Percentiles rank a stretch among this genome's conserved stretches.
Evolutionary conservation across 2,888 invertebrate species (phyloP).

Genomic region (Archaeoteleia sp.): DNA sequence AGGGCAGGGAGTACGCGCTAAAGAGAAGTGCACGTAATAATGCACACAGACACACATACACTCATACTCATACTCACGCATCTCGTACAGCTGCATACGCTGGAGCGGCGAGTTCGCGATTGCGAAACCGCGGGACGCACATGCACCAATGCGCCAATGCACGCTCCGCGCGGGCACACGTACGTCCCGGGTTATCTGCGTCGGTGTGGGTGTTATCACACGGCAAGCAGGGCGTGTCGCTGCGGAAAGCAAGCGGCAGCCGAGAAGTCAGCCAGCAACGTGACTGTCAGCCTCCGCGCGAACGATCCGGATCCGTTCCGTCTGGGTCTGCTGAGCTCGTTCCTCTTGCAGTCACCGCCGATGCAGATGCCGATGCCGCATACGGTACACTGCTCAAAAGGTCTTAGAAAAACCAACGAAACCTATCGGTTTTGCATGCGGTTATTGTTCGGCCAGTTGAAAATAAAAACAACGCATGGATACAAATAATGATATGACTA

Average conservation of each 20-base stretch:
- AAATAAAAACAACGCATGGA: too few relatives aligned
- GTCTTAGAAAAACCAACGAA: too few relatives aligned
- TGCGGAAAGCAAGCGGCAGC: conserved; percentile 65
- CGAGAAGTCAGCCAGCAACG: conserved; percentile 58
- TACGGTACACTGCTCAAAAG: too few relatives aligned
- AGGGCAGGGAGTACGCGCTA: neutral
- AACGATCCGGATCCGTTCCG: conserved; percentile 63
- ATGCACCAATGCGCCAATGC: conserved; percentile 70
- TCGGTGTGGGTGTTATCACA: conserved; percentile 74
- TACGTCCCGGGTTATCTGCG: conserved; percentile 63
- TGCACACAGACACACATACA: neutral
- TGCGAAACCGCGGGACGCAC: conserved; percentile 69
- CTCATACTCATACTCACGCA: too few relatives aligned
- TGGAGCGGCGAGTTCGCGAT: conserved; percentile 48
- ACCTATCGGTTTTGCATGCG: too few relatives aligned
- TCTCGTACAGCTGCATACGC: too few relatives aligned
- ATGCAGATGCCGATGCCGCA: too few relatives aligned
- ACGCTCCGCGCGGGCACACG: conserved; percentile 30
- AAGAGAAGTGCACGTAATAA: neutral
- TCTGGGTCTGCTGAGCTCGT: conserved; percentile 41
- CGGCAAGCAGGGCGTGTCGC: conserved; percentile 71
- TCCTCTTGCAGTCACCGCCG: conserved; percentile 18
- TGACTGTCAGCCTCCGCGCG: conserved; percentile 63
- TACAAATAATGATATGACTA: too few relatives aligned
- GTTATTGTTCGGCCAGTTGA: too few relatives aligned